These are phyloP conservation scores for Melanotaenia maccullochi DNA, from an alignment of 2,797 vertebrate species.

Conservation along the genomic window DNA sequence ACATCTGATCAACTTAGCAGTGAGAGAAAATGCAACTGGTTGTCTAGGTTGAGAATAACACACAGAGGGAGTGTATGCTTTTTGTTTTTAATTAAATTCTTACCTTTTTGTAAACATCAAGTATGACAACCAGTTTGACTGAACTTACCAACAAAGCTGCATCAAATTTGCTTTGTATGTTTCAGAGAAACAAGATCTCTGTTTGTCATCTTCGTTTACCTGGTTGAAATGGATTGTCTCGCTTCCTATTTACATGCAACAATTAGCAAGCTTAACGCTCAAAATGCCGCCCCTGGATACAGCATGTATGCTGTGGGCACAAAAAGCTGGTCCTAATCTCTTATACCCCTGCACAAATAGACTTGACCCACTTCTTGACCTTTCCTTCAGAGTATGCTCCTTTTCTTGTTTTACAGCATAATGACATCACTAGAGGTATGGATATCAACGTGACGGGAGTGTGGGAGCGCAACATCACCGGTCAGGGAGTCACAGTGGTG, in stretches of 20 bases:
- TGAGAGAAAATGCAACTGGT: not conserved
- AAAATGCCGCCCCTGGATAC: slow-evolving; percentile 1
- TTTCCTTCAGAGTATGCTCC: not conserved
- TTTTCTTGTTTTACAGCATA: slow-evolving; percentile 82
- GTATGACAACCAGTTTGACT: not conserved
- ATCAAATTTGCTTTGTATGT: not conserved
- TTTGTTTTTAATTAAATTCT: not conserved
- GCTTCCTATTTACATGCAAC: not conserved
- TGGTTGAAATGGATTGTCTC: not conserved
- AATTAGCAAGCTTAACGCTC: not conserved
- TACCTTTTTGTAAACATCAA: not conserved
- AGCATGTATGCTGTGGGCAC: not conserved
- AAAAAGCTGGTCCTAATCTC: not conserved
- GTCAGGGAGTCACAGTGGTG: slow-evolving; percentile 92
- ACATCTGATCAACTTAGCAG: not conserved
- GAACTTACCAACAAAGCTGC: not conserved
- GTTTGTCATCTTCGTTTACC: not conserved
- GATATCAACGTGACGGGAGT: slow-evolving; percentile 97
- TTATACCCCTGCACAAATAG: not conserved
- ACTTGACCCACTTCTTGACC: not conserved
- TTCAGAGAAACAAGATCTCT: not conserved
- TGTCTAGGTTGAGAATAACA: not conserved
- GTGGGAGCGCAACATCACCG: slow-evolving; percentile 96
- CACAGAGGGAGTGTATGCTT: not conserved
- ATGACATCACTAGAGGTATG: slow-evolving; percentile 86